These are phyloP conservation scores for Watsonalla binaria DNA, from an alignment of 2,888 invertebrate species.

Conservation along the genomic window DNA sequence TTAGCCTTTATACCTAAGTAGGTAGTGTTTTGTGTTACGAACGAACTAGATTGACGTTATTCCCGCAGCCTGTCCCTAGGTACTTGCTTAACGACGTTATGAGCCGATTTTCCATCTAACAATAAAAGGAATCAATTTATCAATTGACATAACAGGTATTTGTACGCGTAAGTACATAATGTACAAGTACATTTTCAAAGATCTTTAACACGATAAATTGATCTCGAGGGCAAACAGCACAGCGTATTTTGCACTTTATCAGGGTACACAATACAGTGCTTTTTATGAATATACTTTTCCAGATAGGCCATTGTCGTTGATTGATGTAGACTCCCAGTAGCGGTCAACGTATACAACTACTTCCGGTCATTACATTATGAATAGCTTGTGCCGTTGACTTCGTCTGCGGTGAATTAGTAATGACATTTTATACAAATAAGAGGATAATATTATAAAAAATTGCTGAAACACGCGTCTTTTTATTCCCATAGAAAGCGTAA, in stretches of 20 bases:
- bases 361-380: constrained; percentile 27
- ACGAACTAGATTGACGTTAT: no score
- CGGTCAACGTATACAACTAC: constrained; percentile 19
- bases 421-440: no score
- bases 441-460: neutral
- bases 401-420: no score
- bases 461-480: no score
- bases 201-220: constrained; percentile 17
- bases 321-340: constrained; percentile 9
- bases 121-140: constrained; percentile 30
- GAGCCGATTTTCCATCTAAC: constrained; percentile 1
- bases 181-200: constrained; percentile 10
- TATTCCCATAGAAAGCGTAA: no score
- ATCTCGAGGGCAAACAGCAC: neutral
- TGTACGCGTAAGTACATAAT: neutral
- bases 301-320: neutral
- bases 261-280: neutral
- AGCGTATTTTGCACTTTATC: neutral
- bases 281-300: neutral
- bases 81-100: neutral
- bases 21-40: no score
- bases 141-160: constrained; percentile 24
- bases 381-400: constrained; percentile 2
- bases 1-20: no score
- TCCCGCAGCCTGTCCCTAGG: no score